Evolutionary conservation across 30 jellyfish, hydroid and myxozoan genomes (phyloP).

Genomic region (Turritopsis rubra): DNA sequence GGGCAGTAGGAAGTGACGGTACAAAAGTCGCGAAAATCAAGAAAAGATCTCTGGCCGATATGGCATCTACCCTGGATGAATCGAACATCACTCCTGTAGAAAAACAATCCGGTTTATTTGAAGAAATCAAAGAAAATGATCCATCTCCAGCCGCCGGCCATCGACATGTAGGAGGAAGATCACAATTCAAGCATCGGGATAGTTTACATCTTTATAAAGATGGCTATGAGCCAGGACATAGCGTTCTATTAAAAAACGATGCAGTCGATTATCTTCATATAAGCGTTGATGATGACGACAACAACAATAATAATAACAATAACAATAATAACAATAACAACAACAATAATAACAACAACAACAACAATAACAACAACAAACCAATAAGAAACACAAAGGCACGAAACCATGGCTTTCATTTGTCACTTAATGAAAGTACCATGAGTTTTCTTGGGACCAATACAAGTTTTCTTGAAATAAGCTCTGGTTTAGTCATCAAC

Average conservation of each 20-base stretch:
- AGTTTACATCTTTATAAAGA: slow-evolving; percentile 8
- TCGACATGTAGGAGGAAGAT: background rate
- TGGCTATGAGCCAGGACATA: slow-evolving; percentile 16
- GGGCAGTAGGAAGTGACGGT: background rate
- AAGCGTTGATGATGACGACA: background rate
- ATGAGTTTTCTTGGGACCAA: slow-evolving; percentile 25
- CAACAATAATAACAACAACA: background rate
- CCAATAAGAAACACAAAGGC: background rate
- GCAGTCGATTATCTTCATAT: background rate
- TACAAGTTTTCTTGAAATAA: slow-evolving; percentile 26
- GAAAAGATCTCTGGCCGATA: slow-evolving; percentile 1
- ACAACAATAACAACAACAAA: background rate
- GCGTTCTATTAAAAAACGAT: background rate
- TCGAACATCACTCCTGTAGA: background rate
- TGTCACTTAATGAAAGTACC: slow-evolving; percentile 25
- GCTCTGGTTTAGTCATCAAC: slow-evolving; percentile 23
- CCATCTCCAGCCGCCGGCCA: slow-evolving; percentile 1
- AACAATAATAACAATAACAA: background rate
- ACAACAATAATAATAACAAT: background rate
- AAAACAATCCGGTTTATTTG: slow-evolving; percentile 10
- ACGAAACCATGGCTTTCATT: slow-evolving; percentile 17
- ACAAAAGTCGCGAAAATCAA: background rate
- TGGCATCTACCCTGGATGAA: slow-evolving; percentile 7
- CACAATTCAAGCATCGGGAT: background rate
- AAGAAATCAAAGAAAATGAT: background rate